Evolutionary conservation across 2,888 invertebrate genomes (phyloP).

Genomic region (Melanostoma mellinum): DNA sequence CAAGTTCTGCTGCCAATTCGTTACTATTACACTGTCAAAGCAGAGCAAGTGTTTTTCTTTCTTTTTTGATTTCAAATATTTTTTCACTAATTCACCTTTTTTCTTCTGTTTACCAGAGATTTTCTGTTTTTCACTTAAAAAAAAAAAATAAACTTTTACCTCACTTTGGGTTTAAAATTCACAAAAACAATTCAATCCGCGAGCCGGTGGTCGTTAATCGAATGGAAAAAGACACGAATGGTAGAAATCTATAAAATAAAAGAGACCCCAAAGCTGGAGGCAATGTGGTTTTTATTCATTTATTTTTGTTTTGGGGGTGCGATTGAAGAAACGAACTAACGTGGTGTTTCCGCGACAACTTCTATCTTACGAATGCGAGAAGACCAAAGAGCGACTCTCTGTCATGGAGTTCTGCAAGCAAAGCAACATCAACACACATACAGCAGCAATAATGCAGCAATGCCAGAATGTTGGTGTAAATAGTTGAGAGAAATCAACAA

Average conservation of each 20-base stretch:
- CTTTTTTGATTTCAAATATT: constrained; percentile 31
- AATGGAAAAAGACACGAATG: constrained; percentile 44
- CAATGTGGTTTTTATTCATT: constrained; percentile 13
- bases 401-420: constrained; percentile 31
- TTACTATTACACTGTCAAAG: constrained; percentile 63
- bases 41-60: constrained; percentile 57
- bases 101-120: constrained; percentile 10
- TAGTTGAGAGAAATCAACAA: constrained; percentile 63
- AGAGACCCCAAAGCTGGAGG: constrained; percentile 34
- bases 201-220: constrained; percentile 53
- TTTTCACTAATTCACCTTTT: constrained; percentile 27
- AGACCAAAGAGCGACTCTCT: constrained; percentile 20
- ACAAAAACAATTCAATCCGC: constrained; percentile 34
- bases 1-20: constrained; percentile 67
- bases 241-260: constrained; percentile 45
- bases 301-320: constrained; percentile 10
- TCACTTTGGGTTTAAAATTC: constrained; percentile 36
- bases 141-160: constrained; percentile 14
- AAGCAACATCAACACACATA: constrained; percentile 23
- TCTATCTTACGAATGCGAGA: constrained; percentile 63
- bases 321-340: constrained; percentile 8
- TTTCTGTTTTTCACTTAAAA: constrained; percentile 18
- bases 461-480: constrained; percentile 29
- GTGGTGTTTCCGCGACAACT: constrained; percentile 56
- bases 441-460: constrained; percentile 17